Evolutionary conservation across 2,888 invertebrate species (phyloP).

Genomic region (Ornithoptera alexandrae): DNA sequence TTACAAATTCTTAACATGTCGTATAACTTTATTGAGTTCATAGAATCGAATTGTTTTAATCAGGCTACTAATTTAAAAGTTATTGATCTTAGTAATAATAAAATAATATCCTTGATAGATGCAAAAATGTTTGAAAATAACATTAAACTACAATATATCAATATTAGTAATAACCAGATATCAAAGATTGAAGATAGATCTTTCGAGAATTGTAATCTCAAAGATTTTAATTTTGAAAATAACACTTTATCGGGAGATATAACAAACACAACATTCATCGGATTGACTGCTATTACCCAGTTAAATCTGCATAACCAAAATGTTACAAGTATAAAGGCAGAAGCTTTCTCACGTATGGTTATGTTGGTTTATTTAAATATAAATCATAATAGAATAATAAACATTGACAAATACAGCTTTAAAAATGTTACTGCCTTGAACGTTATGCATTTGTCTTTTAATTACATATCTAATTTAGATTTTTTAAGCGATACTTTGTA

Average conservation of each 20-base stretch:
- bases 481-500: slow-evolving; percentile 48
- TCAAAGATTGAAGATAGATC: slow-evolving; percentile 49
- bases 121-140: slow-evolving; percentile 55
- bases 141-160: slow-evolving; percentile 46
- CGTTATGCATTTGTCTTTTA: slow-evolving; percentile 58
- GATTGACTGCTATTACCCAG: slow-evolving; percentile 45
- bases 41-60: slow-evolving; percentile 59
- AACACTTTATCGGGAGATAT: slow-evolving; percentile 55
- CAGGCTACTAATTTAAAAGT: slow-evolving; percentile 46
- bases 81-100: slow-evolving; percentile 59
- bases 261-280: slow-evolving; percentile 50
- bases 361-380: slow-evolving; percentile 51
- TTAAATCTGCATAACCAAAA: slow-evolving; percentile 54
- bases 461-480: slow-evolving; percentile 46
- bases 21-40: slow-evolving; percentile 49
- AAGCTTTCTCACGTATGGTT: slow-evolving; percentile 49
- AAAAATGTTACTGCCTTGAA: slow-evolving; percentile 39
- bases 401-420: slow-evolving; percentile 51
- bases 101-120: slow-evolving; percentile 50
- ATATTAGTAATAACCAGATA: slow-evolving; percentile 55
- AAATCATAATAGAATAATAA: slow-evolving; percentile 51
- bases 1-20: slow-evolving; percentile 57
- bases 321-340: slow-evolving; percentile 44
- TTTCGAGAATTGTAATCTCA: slow-evolving; percentile 50
- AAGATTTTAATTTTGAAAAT: slow-evolving; percentile 51